A percentile compares a stretch with the other conserved stretches of the same genome.
Evolutionary conservation across 2,113 vertebrate genomes (phyloP).

Genomic region (Tringa solitaria): DNA sequence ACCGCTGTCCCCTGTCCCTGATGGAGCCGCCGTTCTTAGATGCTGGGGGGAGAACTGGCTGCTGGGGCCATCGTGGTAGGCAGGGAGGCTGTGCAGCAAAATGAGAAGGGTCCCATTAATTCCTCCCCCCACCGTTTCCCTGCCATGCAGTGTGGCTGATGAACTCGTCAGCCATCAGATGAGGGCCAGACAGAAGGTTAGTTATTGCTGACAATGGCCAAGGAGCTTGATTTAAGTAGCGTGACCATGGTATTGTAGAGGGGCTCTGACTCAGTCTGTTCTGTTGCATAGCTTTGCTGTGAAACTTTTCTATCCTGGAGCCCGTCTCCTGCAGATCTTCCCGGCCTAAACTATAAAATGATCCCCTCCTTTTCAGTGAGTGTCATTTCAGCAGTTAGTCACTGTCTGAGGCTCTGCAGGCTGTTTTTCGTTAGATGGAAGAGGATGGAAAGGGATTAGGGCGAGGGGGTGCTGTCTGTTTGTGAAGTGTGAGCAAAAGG

Average conservation of each 20-base stretch:
- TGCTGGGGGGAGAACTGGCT: neutral
- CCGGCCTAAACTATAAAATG: neutral
- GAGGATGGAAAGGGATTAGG: neutral
- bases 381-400: neutral
- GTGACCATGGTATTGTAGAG: neutral
- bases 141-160: neutral
- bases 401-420: neutral
- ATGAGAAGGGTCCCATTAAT: neutral
- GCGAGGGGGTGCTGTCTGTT: neutral
- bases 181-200: neutral
- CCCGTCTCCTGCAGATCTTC: neutral
- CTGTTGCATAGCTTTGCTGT: neutral
- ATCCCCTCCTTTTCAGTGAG: neutral
- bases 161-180: neutral
- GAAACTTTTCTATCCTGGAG: neutral
- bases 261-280: neutral
- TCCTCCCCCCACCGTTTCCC: neutral
- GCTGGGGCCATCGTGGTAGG: neutral
- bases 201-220: neutral
- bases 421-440: neutral
- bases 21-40: fast-evolving
- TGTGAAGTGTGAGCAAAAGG: neutral
- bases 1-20: neutral
- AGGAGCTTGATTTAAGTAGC: neutral
- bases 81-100: neutral